phyloP scores from a whole-genome alignment of 37 sponge, comb jelly and placozoan genomes.

The Axinella damicornis region DNA sequence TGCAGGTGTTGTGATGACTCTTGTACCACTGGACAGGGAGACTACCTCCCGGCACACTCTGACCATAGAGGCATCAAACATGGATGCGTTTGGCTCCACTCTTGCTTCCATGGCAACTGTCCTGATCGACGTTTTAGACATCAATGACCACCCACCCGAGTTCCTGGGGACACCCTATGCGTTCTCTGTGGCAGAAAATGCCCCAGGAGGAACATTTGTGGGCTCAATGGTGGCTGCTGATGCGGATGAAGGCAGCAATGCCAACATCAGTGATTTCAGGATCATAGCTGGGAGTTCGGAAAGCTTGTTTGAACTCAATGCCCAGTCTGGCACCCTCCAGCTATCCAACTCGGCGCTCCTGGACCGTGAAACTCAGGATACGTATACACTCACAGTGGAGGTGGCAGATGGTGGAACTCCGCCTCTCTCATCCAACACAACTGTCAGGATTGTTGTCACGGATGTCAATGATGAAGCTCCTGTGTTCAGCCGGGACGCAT shows the following conservation, averaged over 20 bases:
- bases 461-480: conserved; percentile 67
- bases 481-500: conserved; percentile 8
- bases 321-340: conserved; percentile 14
- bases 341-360: conserved; percentile 1
- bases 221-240: conserved; percentile 38
- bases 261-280: conserved; percentile 27
- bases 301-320: conserved; percentile 11
- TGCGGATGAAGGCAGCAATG: conserved; percentile 36
- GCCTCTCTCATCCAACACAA: conserved; percentile 9
- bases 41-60: conserved; percentile 17
- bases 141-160: conserved; percentile 49
- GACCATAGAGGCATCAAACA: conserved; percentile 39
- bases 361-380: conserved; percentile 38
- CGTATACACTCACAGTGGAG: conserved; percentile 12
- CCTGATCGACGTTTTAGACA: conserved; percentile 12
- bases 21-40: conserved; percentile 61
- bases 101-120: conserved; percentile 36
- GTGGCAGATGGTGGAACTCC: conserved; percentile 50
- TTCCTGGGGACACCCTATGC: conserved; percentile 23
- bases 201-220: conserved; percentile 8
- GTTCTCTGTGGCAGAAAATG: conserved; percentile 28
- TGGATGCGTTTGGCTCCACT: conserved; percentile 22
- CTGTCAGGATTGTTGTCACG: conserved; percentile 20
- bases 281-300: conserved; percentile 12
- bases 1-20: conserved; percentile 23